Percentiles rank a stretch among this genome's conserved stretches.
These are phyloP conservation scores for Triplophysa siluroides DNA, from an alignment of 2,113 vertebrate genomes.

Conservation along the genomic window DNA sequence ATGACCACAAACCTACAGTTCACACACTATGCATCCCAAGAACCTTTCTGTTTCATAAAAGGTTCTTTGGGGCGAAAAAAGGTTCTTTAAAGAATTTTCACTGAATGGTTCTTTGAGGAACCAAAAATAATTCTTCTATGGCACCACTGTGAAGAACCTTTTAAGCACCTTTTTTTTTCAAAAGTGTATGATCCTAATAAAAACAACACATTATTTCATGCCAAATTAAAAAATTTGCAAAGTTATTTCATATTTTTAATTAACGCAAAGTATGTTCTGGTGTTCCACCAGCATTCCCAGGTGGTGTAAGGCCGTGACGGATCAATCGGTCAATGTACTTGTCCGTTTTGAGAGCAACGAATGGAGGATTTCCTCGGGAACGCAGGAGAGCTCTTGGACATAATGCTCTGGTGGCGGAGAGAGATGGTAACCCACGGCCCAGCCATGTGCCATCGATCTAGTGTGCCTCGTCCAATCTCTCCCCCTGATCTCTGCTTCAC, in stretches of 20 bases:
- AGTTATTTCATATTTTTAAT: too few relatives aligned
- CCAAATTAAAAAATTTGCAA: too few relatives aligned
- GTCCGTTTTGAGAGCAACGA: background rate
- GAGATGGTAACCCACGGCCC: background rate
- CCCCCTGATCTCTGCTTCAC: constrained; percentile 49
- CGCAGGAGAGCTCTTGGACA: constrained; percentile 2
- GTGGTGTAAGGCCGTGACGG: background rate
- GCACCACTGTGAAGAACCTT: too few relatives aligned
- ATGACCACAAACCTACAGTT: too few relatives aligned
- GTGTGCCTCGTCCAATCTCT: constrained; percentile 38
- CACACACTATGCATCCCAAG: background rate
- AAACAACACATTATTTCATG: too few relatives aligned
- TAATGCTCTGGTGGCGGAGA: constrained; percentile 21
- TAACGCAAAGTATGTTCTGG: background rate
- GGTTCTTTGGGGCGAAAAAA: too few relatives aligned
- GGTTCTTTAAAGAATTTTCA: too few relatives aligned
- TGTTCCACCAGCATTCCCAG: background rate
- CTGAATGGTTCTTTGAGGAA: too few relatives aligned
- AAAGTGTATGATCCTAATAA: too few relatives aligned
- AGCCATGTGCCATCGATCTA: constrained; percentile 47
- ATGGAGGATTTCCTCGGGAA: constrained; percentile 1
- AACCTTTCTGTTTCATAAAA: too few relatives aligned
- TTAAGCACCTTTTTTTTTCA: too few relatives aligned
- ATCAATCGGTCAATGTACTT: background rate
- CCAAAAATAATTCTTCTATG: too few relatives aligned